A percentile compares a stretch with the other conserved stretches of the same genome.
Conservation (phyloP, 1,140 invertebrate species). For the Planococcus citri region DNA sequence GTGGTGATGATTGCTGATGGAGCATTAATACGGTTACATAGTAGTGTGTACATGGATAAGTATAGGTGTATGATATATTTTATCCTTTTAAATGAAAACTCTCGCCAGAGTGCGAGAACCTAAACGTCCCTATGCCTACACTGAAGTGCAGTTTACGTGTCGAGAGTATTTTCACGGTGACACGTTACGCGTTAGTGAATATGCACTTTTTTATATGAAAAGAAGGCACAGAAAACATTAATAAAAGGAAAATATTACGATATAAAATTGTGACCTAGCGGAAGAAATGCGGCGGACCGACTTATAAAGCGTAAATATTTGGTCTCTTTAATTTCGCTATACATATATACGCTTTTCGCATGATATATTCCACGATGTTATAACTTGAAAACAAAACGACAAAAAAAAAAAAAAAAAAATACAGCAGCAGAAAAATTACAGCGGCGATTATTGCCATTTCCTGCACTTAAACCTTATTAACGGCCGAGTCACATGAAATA, state of each 20-base stretch:
- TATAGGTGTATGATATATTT: too few species aligned
- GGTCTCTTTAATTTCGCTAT: not conserved
- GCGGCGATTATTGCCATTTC: slow-evolving; percentile 1
- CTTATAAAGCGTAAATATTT: slow-evolving; percentile 8
- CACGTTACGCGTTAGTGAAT: not conserved
- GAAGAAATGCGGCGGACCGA: slow-evolving; percentile 3
- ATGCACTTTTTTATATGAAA: not conserved
- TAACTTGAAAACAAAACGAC: not conserved
- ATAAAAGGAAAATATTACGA: not conserved
- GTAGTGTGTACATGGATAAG: too few species aligned
- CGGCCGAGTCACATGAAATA: not conserved
- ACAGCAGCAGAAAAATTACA: not conserved
- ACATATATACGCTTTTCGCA: not conserved
- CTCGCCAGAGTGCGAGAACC: too few species aligned
- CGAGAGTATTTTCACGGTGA: too few species aligned
- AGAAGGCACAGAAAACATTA: not conserved
- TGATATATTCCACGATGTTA: not conserved
- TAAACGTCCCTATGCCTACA: too few species aligned
- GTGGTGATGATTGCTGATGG: too few species aligned
- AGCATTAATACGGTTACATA: too few species aligned
- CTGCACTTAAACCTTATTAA: slow-evolving; percentile 3
- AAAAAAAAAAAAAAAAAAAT: not conserved
- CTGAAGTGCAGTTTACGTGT: too few species aligned
- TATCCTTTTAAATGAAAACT: too few species aligned
- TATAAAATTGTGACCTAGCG: slow-evolving; percentile 7